Evolutionary conservation across 2,797 vertebrate species (phyloP).

Genomic region (Podarcis lilfordi): DNA sequence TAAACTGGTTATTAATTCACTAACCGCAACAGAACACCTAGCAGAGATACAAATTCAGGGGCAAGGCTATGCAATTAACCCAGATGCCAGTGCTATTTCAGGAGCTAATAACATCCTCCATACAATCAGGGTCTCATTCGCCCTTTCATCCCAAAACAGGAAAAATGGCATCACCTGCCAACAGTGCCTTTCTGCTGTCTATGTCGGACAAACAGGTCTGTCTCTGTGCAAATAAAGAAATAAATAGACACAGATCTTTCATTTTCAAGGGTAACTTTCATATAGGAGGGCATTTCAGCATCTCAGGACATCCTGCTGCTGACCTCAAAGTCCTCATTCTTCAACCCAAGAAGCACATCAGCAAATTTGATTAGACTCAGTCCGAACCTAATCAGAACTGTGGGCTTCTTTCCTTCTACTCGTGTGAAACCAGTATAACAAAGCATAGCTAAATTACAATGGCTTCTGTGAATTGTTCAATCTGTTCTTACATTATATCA

Average conservation of each 20-base stretch:
- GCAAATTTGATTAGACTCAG: background rate
- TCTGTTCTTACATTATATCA: too few relatives aligned
- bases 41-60: background rate
- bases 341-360: background rate
- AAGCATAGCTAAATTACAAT: background rate
- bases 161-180: background rate
- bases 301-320: background rate
- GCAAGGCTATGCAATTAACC: background rate
- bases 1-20: background rate
- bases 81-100: background rate
- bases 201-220: background rate
- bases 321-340: background rate
- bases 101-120: background rate
- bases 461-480: background rate
- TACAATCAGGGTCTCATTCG: background rate
- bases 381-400: too few relatives aligned
- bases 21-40: background rate
- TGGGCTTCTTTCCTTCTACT: background rate
- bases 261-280: background rate
- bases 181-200: background rate
- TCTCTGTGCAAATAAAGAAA: background rate
- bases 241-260: background rate
- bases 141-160: background rate
- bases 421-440: background rate
- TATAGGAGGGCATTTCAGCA: background rate